Percentiles rank a stretch among this genome's conserved stretches.
Evolutionary conservation across 2,113 vertebrate species (phyloP).

Genomic region (zebrafish (Danio rerio)): DNA sequence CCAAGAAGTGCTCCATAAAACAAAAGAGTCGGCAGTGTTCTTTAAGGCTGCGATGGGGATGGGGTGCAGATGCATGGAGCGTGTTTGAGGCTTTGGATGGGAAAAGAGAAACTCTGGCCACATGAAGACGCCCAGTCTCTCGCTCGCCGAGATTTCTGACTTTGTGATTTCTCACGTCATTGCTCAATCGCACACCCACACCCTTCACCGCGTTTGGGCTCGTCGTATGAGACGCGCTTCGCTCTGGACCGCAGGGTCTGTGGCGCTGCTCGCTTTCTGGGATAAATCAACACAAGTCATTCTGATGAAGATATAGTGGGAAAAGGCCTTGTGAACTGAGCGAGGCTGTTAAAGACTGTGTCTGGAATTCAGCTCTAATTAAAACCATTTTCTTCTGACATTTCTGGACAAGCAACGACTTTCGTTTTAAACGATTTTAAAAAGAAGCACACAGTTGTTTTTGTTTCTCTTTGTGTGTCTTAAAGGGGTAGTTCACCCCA

Average conservation of each 20-base stretch:
- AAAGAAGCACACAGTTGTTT: not conserved
- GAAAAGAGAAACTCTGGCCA: conserved; percentile 37
- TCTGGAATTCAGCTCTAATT: not conserved
- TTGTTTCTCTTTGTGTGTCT: too few species aligned
- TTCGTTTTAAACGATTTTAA: not conserved
- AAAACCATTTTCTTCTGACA: not conserved
- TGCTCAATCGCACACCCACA: conserved; percentile 46
- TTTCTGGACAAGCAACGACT: not conserved
- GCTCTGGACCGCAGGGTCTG: conserved; percentile 64
- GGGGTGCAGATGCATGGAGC: conserved; percentile 15
- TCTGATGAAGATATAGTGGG: conserved; percentile 63
- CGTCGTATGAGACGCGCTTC: conserved; percentile 59
- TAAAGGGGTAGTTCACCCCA: too few species aligned
- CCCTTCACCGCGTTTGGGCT: conserved; percentile 64
- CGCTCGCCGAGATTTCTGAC: conserved; percentile 43
- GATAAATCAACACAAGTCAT: conserved; percentile 64
- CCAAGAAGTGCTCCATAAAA: conserved; percentile 40
- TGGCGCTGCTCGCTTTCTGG: conserved; percentile 58
- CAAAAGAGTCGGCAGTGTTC: conserved; percentile 2
- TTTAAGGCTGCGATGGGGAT: not conserved
- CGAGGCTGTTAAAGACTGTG: not conserved
- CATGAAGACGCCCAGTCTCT: conserved; percentile 51
- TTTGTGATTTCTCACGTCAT: conserved; percentile 27
- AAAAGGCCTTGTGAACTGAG: not conserved
- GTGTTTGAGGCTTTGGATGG: conserved; percentile 56